Evolutionary conservation across 2,797 vertebrate species (phyloP).

Genomic region (Pangasius mekongensis): DNA sequence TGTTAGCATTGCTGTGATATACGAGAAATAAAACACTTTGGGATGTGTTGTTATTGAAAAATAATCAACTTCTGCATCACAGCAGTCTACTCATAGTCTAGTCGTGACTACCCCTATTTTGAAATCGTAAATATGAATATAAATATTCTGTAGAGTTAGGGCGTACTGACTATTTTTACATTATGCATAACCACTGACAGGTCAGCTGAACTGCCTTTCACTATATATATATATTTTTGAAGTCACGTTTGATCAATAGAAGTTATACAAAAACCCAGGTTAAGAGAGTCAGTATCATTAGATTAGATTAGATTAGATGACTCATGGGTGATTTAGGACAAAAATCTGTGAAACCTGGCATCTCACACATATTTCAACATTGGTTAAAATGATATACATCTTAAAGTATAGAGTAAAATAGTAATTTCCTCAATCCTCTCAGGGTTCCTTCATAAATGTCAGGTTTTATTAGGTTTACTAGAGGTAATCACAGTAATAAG

Average conservation of each 20-base stretch:
- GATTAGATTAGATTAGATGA: background rate
- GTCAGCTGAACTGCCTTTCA: background rate
- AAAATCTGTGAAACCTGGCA: background rate
- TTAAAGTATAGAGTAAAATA: background rate
- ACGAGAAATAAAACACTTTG: background rate
- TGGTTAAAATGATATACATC: background rate
- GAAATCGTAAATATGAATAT: background rate
- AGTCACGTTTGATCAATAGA: background rate
- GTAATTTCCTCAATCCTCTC: background rate
- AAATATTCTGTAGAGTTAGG: too few relatives aligned
- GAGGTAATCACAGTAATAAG: background rate
- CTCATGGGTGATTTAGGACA: background rate
- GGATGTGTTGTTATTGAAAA: too few relatives aligned
- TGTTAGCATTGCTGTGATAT: background rate
- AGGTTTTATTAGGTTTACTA: background rate
- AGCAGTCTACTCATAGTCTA: background rate
- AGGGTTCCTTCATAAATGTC: background rate
- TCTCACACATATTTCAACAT: background rate
- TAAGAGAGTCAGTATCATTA: background rate
- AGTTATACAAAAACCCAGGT: background rate
- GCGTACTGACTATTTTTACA: background rate
- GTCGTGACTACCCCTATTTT: too few relatives aligned
- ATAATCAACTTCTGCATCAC: background rate
- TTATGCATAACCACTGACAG: background rate
- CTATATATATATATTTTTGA: background rate